These are phyloP conservation scores for Notolepis coatsorum DNA, from an alignment of 2,797 vertebrate genomes.

Conservation along the genomic window DNA sequence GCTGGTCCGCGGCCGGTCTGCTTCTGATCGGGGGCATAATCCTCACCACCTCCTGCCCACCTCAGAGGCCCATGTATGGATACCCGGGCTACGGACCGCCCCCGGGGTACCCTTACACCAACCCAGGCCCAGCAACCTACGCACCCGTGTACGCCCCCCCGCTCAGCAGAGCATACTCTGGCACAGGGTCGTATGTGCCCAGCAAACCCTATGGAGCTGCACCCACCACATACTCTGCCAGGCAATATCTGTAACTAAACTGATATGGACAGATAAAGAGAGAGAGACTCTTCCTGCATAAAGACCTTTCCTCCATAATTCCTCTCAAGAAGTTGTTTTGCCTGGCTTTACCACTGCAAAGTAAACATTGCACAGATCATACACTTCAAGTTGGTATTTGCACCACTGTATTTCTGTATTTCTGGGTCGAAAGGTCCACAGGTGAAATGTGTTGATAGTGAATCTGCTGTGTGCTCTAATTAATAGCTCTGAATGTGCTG, in stretches of 20 bases:
- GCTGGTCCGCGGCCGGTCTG: conserved; percentile 62
- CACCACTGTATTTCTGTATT: background rate
- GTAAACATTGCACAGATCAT: conserved; percentile 8
- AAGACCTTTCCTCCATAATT: conserved; percentile 26
- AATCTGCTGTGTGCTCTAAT: background rate
- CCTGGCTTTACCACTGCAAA: background rate
- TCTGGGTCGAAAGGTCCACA: background rate
- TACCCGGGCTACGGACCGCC: conserved; percentile 51
- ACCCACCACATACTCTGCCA: conserved; percentile 50
- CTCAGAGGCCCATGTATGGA: conserved; percentile 51
- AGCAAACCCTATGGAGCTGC: conserved; percentile 65
- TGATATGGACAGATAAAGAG: conserved; percentile 9
- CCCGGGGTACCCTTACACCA: conserved; percentile 46
- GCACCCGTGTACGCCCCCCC: conserved; percentile 63
- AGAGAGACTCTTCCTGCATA: background rate
- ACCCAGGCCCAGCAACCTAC: conserved; percentile 35
- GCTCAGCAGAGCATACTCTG: conserved; percentile 58
- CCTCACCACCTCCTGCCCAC: conserved; percentile 75
- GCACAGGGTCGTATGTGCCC: conserved; percentile 55
- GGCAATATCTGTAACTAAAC: conserved; percentile 57
- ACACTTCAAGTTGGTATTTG: conserved; percentile 7
- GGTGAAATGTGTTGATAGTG: conserved; percentile 3
- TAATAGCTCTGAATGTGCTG: background rate
- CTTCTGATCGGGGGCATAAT: conserved; percentile 75
- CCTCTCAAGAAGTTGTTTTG: background rate